Evolutionary conservation across 1,140 invertebrate genomes (phyloP), one percentile per base, ranked within the genome.

Genomic region (Lanistes nyassanus): DNA sequence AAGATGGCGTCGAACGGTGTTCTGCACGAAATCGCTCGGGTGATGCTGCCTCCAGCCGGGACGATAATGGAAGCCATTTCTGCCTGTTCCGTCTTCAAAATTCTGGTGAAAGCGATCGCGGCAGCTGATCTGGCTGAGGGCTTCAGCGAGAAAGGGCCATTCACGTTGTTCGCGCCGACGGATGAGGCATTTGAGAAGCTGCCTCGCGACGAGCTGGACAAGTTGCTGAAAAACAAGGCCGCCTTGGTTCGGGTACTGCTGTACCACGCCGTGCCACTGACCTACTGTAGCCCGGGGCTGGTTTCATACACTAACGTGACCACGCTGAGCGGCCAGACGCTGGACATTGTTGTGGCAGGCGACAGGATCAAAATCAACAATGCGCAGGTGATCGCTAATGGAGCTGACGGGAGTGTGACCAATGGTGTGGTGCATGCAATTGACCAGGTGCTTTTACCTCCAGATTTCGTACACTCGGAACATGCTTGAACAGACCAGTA

Each of bases 91-190:
- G 80, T 83, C 4, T 84, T 89, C 64, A 78, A 69, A 7, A 82
- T 78, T 11, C 65, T 87, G 0, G 65, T 72, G 7, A 67, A 75
- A 6, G 76, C 80, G 13, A 74, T 87, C 6, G 72, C 76, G 39
- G 60, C 31, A 19, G 78, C 82, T 19, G 75, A 72, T 0, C 70
- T 86, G 23, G 72, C 72, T 23, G 26, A 79, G n/a, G 47, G 72
- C 23, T 70, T 84, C 19, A 66, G 55, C 51, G 78, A 80, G 36
- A 36, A 62, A 21, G 90, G 90, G 1, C 88, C 94, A 0, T 95
- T 94, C 87, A 96, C 95, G 0, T 90, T 96, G 26, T 96, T 96
- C 84, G 95, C 95, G 4, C 95, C 95, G 58, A 94, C 94, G 56
- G 94, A 97, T 85, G 90, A 92, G 53, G 95, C 95, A 70, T 96